Percentiles rank a stretch among this genome's conserved stretches.
Conservation (phyloP, 2,797 vertebrate genomes). For the Fistularia commersonii region DNA sequence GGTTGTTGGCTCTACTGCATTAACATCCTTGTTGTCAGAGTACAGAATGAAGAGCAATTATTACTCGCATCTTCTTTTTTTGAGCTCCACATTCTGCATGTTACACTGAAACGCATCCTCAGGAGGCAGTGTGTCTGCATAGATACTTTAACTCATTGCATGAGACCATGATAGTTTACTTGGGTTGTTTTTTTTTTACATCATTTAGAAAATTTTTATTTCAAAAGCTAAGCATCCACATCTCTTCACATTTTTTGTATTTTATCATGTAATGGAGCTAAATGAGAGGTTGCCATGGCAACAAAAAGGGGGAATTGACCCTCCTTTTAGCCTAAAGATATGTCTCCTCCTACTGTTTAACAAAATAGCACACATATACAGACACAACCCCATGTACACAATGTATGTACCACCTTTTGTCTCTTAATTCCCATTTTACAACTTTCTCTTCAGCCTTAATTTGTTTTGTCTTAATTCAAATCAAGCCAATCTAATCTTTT, state of each 20-base stretch:
- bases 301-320: slow-evolving; percentile 49
- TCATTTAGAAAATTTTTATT: too few relatives aligned
- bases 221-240: too few relatives aligned
- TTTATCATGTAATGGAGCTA: slow-evolving; percentile 35
- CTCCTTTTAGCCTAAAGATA: slow-evolving; percentile 36
- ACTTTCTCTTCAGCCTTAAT: neutral
- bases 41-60: too few relatives aligned
- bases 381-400: slow-evolving; percentile 3
- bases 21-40: too few relatives aligned
- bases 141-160: too few relatives aligned
- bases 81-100: too few relatives aligned
- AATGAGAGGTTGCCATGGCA: slow-evolving; percentile 62
- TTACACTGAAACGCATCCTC: too few relatives aligned
- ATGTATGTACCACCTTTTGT: neutral
- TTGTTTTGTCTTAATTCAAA: neutral
- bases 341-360: slow-evolving; percentile 5
- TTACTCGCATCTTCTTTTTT: too few relatives aligned
- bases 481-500: neutral
- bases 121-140: too few relatives aligned
- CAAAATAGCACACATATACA: slow-evolving; percentile 15
- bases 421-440: neutral
- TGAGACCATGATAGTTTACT: too few relatives aligned
- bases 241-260: slow-evolving; percentile 25
- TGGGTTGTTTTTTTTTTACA: too few relatives aligned
- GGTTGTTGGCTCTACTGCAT: too few relatives aligned